Conservation (phyloP, 2,888 invertebrate species). For the Melikaiella ostensackeni region DNA sequence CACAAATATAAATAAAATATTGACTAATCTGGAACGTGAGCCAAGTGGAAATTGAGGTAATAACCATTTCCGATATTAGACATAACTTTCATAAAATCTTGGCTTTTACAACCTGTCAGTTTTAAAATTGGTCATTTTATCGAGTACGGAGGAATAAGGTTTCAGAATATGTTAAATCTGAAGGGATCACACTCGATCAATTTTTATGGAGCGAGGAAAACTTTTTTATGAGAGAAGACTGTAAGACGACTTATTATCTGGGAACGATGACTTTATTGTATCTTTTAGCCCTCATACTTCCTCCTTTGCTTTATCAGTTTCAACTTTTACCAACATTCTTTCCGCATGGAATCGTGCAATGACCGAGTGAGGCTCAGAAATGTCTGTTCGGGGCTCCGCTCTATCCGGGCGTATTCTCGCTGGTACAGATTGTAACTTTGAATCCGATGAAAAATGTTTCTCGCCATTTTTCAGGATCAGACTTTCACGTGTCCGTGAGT, state of each 20-base stretch:
- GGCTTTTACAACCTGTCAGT: background rate
- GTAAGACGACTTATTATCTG: conserved; percentile 25
- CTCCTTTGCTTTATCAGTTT: background rate
- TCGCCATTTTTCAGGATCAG: conserved; percentile 71
- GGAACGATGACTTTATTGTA: conserved; percentile 23
- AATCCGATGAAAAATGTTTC: conserved; percentile 69
- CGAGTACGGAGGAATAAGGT: background rate
- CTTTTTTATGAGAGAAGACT: conserved; percentile 17
- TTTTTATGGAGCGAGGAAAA: conserved; percentile 17
- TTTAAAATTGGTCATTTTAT: conserved; percentile 10
- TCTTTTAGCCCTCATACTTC: background rate
- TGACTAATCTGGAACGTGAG: background rate
- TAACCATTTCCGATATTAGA: background rate
- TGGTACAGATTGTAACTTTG: conserved; percentile 66
- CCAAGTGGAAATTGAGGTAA: background rate
- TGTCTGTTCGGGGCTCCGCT: conserved; percentile 11
- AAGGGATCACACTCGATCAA: conserved; percentile 26
- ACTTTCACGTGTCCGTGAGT: conserved; percentile 42
- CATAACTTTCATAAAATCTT: background rate
- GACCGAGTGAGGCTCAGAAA: conserved; percentile 1
- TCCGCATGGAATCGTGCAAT: conserved; percentile 1
- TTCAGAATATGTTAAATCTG: background rate
- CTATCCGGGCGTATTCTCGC: conserved; percentile 25
- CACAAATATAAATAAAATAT: background rate
- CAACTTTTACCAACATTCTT: background rate